phyloP scores from a whole-genome alignment of 2,888 invertebrate genomes.

The Leptinotarsa peninsularis region DNA sequence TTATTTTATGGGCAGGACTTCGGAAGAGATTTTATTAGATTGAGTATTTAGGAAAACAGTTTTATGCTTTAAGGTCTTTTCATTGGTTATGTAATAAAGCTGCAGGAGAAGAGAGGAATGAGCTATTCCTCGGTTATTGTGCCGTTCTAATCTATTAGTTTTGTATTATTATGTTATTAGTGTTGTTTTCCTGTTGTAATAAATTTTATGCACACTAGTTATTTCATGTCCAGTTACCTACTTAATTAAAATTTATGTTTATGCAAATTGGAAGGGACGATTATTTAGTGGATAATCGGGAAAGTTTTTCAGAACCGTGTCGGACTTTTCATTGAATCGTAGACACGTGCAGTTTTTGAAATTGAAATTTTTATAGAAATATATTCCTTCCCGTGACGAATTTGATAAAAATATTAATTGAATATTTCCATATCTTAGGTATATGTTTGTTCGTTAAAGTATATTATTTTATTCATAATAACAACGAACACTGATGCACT shows the following conservation, averaged over 20 bases:
- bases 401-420: too few species aligned
- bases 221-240: constrained; percentile 35
- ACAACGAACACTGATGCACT: too few species aligned
- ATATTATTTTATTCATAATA: too few species aligned
- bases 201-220: constrained; percentile 44
- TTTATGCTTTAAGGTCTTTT: constrained; percentile 62
- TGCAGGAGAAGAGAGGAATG: constrained; percentile 49
- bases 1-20: constrained; percentile 66
- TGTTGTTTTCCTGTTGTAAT: constrained; percentile 46
- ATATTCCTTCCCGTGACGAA: too few species aligned
- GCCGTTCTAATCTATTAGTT: constrained; percentile 56
- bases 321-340: too few species aligned
- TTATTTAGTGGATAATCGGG: not conserved
- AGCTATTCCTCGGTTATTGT: constrained; percentile 52
- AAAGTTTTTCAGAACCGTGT: constrained; percentile 1
- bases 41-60: constrained; percentile 65
- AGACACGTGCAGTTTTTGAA: too few species aligned
- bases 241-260: constrained; percentile 30
- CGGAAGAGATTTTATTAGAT: constrained; percentile 65
- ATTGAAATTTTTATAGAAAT: too few species aligned
- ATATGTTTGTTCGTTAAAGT: too few species aligned
- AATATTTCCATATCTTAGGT: too few species aligned
- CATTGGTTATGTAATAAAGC: constrained; percentile 61
- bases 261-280: constrained; percentile 21
- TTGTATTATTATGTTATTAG: constrained; percentile 47